phyloP scores from a whole-genome alignment of 2,888 invertebrate species.

The Sphecodes monilicornis region DNA sequence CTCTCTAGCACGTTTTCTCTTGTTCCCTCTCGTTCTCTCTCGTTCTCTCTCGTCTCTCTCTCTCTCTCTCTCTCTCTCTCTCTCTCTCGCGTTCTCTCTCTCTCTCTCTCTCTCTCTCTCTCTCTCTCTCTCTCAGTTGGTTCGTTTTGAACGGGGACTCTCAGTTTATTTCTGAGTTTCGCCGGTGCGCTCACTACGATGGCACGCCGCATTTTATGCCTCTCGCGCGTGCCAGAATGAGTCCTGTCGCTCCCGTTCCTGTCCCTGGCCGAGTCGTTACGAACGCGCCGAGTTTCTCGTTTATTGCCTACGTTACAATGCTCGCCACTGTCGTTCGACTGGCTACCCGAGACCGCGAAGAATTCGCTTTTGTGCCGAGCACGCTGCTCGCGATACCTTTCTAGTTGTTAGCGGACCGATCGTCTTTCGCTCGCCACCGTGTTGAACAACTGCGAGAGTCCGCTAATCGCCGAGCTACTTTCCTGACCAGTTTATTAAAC shows the following conservation, averaged over 20 bases:
- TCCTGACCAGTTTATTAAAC: not conserved
- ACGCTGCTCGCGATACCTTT: not conserved
- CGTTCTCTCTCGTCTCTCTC: not conserved
- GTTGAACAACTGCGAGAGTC: not conserved
- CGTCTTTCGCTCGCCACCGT: not conserved
- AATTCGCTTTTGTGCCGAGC: not conserved
- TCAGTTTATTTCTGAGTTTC: conserved; percentile 70
- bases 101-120: not conserved
- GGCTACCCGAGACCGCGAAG: not conserved
- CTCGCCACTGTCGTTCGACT: not conserved
- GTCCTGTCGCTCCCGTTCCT: conserved; percentile 36
- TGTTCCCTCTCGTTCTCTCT: conserved; percentile 21
- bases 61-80: not conserved
- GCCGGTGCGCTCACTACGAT: conserved; percentile 54
- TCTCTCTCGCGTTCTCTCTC: no score
- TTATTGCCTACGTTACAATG: not conserved
- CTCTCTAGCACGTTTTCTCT: not conserved
- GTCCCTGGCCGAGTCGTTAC: not conserved
- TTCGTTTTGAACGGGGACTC: conserved; percentile 33
- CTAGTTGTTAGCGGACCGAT: not conserved
- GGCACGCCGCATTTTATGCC: conserved; percentile 58
- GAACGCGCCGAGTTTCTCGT: conserved; percentile 3
- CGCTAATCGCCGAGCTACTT: not conserved
- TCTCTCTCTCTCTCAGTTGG: not conserved
- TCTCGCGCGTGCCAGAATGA: conserved; percentile 62